Percentiles rank a stretch among this genome's conserved stretches.
phyloP scores from a whole-genome alignment of 2,888 invertebrate genomes.

The Apamea sordens region DNA sequence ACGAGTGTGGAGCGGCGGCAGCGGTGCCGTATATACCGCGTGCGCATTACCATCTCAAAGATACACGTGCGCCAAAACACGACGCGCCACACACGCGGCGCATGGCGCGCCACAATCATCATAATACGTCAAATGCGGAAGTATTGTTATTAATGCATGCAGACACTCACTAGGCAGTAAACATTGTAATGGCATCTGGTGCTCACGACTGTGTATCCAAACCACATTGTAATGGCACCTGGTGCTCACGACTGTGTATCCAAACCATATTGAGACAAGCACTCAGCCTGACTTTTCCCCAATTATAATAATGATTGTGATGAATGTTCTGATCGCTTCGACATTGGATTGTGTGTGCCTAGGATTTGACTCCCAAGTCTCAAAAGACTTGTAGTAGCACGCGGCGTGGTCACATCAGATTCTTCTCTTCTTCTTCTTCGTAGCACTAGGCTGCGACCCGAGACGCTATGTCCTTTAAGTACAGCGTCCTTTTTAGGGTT shows the following conservation, averaged over 20 bases:
- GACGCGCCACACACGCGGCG: neutral
- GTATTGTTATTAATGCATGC: neutral
- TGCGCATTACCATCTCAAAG: constrained; percentile 36
- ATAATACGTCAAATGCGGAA: neutral
- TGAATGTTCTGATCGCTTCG: neutral
- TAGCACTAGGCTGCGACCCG: no score
- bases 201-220: constrained; percentile 3
- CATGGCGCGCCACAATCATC: neutral
- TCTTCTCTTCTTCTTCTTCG: no score
- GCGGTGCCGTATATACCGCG: constrained; percentile 18
- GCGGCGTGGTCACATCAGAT: no score
- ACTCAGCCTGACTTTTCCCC: neutral
- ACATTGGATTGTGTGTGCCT: neutral
- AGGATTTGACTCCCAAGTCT: neutral
- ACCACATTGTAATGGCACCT: neutral
- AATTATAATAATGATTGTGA: neutral
- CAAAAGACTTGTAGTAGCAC: neutral
- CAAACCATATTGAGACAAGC: neutral
- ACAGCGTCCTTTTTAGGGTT: no score
- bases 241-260: constrained; percentile 4
- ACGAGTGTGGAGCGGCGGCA: neutral
- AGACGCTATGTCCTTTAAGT: no score
- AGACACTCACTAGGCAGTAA: neutral
- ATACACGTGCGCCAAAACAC: neutral
- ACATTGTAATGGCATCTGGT: neutral